A percentile compares a stretch with the other conserved stretches of the same genome.
These are phyloP conservation scores for Stichodactyla helianthus DNA, from an alignment of 64 coral and sea anemone genomes.

Conservation along the genomic window DNA sequence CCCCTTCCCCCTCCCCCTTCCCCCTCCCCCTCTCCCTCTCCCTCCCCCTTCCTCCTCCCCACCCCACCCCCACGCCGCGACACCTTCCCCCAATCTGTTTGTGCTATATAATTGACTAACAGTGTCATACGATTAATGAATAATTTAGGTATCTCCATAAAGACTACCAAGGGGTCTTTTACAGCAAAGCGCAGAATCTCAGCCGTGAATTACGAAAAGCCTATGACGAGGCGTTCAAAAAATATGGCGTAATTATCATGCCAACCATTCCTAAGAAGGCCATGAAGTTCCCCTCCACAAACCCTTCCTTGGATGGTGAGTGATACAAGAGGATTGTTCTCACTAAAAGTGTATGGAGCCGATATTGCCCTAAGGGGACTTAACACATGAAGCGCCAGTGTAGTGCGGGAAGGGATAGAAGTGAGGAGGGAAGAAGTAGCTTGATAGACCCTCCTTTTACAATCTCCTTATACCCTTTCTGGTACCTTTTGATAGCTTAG, in stretches of 20 bases:
- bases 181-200: conserved; percentile 72
- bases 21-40: too few species aligned
- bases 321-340: neutral
- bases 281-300: conserved; percentile 4
- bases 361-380: too few species aligned
- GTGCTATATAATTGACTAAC: neutral
- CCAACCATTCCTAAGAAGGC: conserved; percentile 72
- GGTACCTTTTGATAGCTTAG: too few species aligned
- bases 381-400: too few species aligned
- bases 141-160: conserved; percentile 26
- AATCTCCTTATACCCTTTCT: too few species aligned
- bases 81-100: neutral
- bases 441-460: too few species aligned
- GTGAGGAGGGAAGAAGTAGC: too few species aligned
- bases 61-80: neutral
- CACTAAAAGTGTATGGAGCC: too few species aligned
- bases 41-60: neutral
- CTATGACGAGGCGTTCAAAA: conserved; percentile 42
- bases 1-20: too few species aligned
- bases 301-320: conserved; percentile 3
- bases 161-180: conserved; percentile 67
- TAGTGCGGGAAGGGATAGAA: too few species aligned
- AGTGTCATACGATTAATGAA: too few species aligned
- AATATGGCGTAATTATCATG: conserved; percentile 64
- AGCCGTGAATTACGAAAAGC: conserved; percentile 48